Percentiles rank a stretch among this genome's conserved stretches.
phyloP scores from a whole-genome alignment of 2,888 invertebrate species.

The Eumerus sabulonum region DNA sequence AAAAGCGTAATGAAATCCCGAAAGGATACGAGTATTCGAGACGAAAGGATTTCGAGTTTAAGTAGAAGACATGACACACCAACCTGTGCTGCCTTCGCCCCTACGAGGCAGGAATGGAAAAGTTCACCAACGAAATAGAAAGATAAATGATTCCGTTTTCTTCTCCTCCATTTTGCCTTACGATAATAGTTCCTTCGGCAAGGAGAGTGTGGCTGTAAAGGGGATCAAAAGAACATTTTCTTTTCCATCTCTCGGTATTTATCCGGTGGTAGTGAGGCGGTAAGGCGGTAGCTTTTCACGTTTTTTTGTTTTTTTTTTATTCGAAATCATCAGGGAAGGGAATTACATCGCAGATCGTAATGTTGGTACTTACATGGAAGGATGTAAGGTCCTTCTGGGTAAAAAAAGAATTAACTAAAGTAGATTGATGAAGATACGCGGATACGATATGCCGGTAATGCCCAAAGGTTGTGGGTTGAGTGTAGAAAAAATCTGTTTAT shows the following conservation, averaged over 20 bases:
- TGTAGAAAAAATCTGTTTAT: too few species aligned
- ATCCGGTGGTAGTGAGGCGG: conserved; percentile 11
- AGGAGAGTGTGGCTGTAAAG: conserved; percentile 24
- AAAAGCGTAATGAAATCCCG: too few species aligned
- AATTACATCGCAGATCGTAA: conserved; percentile 57
- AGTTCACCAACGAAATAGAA: too few species aligned
- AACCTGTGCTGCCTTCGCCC: too few species aligned
- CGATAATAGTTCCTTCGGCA: neutral
- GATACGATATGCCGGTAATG: neutral
- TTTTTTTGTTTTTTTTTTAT: neutral
- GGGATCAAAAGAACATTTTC: conserved; percentile 29
- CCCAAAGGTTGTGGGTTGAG: too few species aligned
- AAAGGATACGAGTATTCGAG: too few species aligned
- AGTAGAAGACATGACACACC: too few species aligned
- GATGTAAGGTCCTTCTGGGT: conserved; percentile 24
- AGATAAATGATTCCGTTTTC: conserved; percentile 21
- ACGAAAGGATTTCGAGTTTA: too few species aligned
- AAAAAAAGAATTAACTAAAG: conserved; percentile 20
- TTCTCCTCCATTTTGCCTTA: neutral
- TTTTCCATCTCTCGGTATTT: neutral
- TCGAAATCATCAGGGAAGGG: conserved; percentile 47
- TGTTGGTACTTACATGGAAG: conserved; percentile 31
- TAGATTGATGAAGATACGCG: conserved; percentile 11
- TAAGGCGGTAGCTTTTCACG: conserved; percentile 20
- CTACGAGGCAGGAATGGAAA: too few species aligned